Evolutionary conservation across 2,888 invertebrate species (phyloP).

Genomic region (Bursaphelenchus okinawaensis): DNA sequence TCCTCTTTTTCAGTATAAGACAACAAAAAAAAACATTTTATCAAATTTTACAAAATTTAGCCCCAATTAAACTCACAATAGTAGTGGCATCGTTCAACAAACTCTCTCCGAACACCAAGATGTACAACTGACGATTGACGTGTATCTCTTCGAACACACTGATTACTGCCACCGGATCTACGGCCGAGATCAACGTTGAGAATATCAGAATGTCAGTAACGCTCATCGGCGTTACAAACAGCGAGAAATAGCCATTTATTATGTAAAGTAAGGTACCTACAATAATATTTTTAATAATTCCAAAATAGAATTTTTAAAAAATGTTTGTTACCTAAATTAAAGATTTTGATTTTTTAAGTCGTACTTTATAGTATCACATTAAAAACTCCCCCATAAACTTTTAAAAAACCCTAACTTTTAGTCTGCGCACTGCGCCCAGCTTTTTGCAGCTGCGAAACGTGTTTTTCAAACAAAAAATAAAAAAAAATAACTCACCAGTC

Average conservation of each 20-base stretch:
- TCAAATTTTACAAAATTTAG: background rate
- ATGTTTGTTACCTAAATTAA: too few relatives aligned
- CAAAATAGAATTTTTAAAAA: background rate
- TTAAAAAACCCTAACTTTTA: too few relatives aligned
- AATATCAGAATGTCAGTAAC: slow-evolving; percentile 27
- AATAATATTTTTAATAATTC: too few relatives aligned
- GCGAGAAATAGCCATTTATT: background rate
- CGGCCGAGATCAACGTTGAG: slow-evolving; percentile 48
- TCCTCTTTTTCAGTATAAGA: slow-evolving; percentile 1
- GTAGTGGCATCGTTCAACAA: slow-evolving; percentile 95
- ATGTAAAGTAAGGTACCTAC: background rate
- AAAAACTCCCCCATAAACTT: too few relatives aligned
- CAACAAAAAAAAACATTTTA: too few relatives aligned
- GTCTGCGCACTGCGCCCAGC: too few relatives aligned
- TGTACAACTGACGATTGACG: slow-evolving; percentile 63
- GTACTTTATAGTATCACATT: too few relatives aligned
- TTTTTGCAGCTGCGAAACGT: too few relatives aligned
- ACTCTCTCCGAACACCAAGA: slow-evolving; percentile 90
- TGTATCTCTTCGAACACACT: slow-evolving; percentile 54
- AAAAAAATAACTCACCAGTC: slow-evolving; percentile 57
- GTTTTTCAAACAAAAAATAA: too few relatives aligned
- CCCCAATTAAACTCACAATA: slow-evolving; percentile 67
- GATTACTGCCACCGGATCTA: slow-evolving; percentile 54
- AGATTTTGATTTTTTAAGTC: background rate
- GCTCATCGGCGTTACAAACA: background rate